Base-by-base conservation (phyloP, 2,113 vertebrate genomes). In the Tichodroma muraria region DNA sequence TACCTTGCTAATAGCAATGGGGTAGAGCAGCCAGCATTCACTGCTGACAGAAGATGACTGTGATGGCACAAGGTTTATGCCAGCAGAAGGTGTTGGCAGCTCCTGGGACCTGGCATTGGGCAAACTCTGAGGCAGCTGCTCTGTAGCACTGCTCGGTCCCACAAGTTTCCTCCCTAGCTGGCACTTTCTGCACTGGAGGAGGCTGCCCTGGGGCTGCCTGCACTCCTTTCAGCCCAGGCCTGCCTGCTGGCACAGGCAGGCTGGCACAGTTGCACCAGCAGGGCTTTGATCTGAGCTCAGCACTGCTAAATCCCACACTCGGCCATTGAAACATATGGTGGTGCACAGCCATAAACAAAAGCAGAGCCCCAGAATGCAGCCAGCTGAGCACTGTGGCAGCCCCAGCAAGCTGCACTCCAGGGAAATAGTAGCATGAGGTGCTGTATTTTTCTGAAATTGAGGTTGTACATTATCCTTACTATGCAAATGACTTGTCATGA, bases 121-220 rank as follows among this genome's bases (percentile, higher is more conserved):
- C 70, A 78, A 13, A n/a, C 23, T 50, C 6, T 13, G 61, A 35
- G n/a, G 59, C 76, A 77, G 80, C 11, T 40, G 63, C 75, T 52
- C 35, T 8, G 4, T 30, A 23, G 60, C 59, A 23, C 38, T 28
- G 66, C 53, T 22, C 4, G 1, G 13, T 68, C 13, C 27, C 56
- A 35, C n/a, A 40, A 4, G 15, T n/a, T 45, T 15, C 57, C 57
- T 66, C 40, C 64, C 76, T 25, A 50, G 50, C 76, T 88, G 83
- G 21, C 23, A 8, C 27, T 6, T 8, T 6, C 38, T 40, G 45
- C 2, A 0, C 49, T 12, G 17, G 15, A n/a, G 49, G 30, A 7
- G 3, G 25, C 72, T 0, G 3, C 38, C 47, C 72, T 14, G n/a
- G 42, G 42, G 6, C 70, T 31, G 3, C 8, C 71, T 4, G 1